Evolutionary conservation across 2,888 invertebrate species (phyloP).

Genomic region (Agrilus mali): DNA sequence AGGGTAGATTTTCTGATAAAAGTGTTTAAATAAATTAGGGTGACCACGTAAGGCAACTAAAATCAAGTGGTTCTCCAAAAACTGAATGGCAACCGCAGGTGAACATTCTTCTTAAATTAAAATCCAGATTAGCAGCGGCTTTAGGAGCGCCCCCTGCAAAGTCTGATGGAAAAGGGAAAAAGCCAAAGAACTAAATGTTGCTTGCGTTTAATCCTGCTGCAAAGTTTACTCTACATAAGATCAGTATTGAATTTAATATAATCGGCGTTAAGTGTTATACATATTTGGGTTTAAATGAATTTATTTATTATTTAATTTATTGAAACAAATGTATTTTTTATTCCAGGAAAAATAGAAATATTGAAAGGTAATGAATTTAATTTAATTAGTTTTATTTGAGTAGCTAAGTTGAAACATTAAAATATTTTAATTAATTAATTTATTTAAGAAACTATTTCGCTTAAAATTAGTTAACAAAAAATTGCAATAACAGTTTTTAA

Average conservation of each 20-base stretch:
- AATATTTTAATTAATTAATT: too few species aligned
- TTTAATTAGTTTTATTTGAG: neutral
- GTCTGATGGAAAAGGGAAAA: conserved; percentile 22
- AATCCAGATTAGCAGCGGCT: conserved; percentile 47
- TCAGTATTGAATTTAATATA: neutral
- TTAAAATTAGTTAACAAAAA: conserved; percentile 1
- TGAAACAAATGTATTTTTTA: too few species aligned
- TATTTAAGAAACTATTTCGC: too few species aligned
- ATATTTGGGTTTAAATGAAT: too few species aligned
- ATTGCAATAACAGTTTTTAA: neutral
- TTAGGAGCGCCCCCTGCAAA: conserved; percentile 20
- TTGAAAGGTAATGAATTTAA: neutral
- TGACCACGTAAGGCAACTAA: conserved; percentile 60
- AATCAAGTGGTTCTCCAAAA: conserved; percentile 64
- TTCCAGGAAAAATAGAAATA: too few species aligned
- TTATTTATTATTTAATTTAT: too few species aligned
- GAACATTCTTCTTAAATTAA: conserved; percentile 56
- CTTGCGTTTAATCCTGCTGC: too few species aligned
- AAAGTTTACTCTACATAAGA: neutral
- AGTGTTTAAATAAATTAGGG: conserved; percentile 40
- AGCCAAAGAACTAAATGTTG: conserved; percentile 21
- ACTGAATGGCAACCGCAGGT: conserved; percentile 68
- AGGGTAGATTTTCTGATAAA: conserved; percentile 2
- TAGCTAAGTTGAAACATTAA: neutral
- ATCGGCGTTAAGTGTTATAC: too few species aligned